Conservation (phyloP, 2,797 vertebrate genomes). For the Sebastes wilsoni region DNA sequence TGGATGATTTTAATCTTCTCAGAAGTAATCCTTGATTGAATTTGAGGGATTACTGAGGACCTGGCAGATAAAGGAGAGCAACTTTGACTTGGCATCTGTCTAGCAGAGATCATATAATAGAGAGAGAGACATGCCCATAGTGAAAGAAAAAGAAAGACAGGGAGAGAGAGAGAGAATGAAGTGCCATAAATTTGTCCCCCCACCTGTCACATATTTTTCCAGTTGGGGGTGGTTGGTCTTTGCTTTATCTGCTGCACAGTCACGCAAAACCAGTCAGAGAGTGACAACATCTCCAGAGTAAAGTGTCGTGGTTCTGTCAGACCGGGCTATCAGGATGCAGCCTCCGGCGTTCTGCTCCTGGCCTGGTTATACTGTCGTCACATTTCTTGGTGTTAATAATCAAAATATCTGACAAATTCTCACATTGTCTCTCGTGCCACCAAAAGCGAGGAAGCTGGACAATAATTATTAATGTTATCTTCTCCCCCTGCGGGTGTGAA, state of each 20-base stretch:
- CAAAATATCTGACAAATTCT: conserved; percentile 51
- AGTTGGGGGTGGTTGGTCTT: neutral
- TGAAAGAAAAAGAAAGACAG: neutral
- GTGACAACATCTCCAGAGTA: conserved; percentile 39
- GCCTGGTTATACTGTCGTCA: conserved; percentile 29
- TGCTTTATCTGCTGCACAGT: conserved; percentile 22
- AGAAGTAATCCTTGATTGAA: conserved; percentile 68
- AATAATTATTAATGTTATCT: conserved; percentile 54
- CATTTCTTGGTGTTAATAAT: conserved; percentile 40
- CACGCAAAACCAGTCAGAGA: conserved; percentile 27
- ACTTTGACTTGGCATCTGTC: conserved; percentile 46
- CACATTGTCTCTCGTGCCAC: conserved; percentile 20
- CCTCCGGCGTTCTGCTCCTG: conserved; percentile 23
- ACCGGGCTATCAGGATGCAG: conserved; percentile 10
- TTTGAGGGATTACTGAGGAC: conserved; percentile 60
- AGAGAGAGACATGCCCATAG: neutral
- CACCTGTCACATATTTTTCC: conserved; percentile 4
- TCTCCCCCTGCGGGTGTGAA: conserved; percentile 3
- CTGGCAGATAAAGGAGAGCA: conserved; percentile 51
- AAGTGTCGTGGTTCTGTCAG: conserved; percentile 28
- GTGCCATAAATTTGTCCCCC: conserved; percentile 12
- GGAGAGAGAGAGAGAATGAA: neutral
- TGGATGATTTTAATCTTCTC: conserved; percentile 65
- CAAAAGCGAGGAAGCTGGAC: conserved; percentile 16
- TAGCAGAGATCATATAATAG: conserved; percentile 8